Evolutionary conservation across 2,888 invertebrate species (phyloP).

Genomic region (Sphinx pinastri): DNA sequence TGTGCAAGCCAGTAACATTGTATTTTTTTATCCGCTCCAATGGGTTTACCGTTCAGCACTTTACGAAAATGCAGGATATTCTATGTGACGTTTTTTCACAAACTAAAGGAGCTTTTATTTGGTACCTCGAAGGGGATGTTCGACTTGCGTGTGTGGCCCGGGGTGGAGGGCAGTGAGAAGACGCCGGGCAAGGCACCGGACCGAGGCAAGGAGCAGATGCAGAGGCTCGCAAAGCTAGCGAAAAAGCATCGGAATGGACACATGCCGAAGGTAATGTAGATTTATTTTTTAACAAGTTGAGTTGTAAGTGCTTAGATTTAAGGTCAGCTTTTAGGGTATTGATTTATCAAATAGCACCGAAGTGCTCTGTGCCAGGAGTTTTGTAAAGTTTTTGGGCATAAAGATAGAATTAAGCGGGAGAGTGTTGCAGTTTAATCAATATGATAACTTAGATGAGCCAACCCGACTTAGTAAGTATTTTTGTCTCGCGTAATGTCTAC

Average conservation of each 20-base stretch:
- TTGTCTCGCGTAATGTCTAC: too few relatives aligned
- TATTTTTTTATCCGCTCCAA: slow-evolving; percentile 32
- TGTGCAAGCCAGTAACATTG: background rate
- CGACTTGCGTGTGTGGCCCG: slow-evolving; percentile 96
- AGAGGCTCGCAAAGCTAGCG: slow-evolving; percentile 93
- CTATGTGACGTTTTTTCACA: slow-evolving; percentile 46
- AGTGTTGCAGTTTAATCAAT: too few relatives aligned
- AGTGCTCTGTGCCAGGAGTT: too few relatives aligned
- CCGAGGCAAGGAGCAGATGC: slow-evolving; percentile 93
- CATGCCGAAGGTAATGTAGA: slow-evolving; percentile 88
- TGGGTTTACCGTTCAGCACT: slow-evolving; percentile 58
- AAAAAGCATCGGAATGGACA: slow-evolving; percentile 98
- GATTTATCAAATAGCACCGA: too few relatives aligned
- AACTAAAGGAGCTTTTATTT: slow-evolving; percentile 52
- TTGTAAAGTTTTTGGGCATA: too few relatives aligned
- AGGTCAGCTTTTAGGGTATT: too few relatives aligned
- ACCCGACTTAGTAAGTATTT: too few relatives aligned
- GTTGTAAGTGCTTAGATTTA: too few relatives aligned
- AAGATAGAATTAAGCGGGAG: too few relatives aligned
- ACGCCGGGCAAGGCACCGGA: slow-evolving; percentile 95
- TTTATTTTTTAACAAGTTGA: too few relatives aligned
- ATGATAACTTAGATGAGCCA: too few relatives aligned
- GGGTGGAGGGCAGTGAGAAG: slow-evolving; percentile 90
- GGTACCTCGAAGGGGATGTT: slow-evolving; percentile 87
- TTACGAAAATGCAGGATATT: slow-evolving; percentile 50